A percentile compares a stretch with the other conserved stretches of the same genome.
Evolutionary conservation across 2,113 vertebrate genomes (phyloP).

Genomic region (Notarius lentiginosus): DNA sequence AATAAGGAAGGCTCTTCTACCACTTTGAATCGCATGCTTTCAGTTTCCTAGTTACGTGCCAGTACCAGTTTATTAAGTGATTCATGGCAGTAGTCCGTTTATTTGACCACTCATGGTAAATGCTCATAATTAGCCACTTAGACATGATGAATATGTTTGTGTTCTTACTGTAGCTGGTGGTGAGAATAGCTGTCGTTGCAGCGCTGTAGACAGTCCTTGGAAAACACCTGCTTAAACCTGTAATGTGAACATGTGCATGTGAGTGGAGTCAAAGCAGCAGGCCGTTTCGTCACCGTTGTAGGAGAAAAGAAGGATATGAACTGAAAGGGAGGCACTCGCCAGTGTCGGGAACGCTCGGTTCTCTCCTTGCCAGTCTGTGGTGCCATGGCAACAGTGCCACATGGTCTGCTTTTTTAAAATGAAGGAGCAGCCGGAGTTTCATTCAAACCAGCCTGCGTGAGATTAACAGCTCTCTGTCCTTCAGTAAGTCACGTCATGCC

Average conservation of each 20-base stretch:
- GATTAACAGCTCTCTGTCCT: not conserved
- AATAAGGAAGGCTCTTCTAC: not conserved
- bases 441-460: not conserved
- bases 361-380: constrained; percentile 13
- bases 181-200: not conserved
- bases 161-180: constrained; percentile 14
- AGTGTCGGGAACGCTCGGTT: not conserved
- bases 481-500: not conserved
- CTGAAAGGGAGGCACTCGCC: not conserved
- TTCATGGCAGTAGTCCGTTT: constrained; percentile 50
- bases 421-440: not conserved
- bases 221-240: constrained; percentile 2
- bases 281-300: not conserved
- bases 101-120: constrained; percentile 49
- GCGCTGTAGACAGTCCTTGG: not conserved
- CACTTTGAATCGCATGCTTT: not conserved
- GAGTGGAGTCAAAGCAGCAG: not conserved
- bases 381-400: constrained; percentile 44
- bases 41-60: constrained; percentile 18
- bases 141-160: constrained; percentile 53
- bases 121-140: constrained; percentile 46
- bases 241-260: not conserved
- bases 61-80: constrained; percentile 12
- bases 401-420: constrained; percentile 34
- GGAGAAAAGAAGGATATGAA: not conserved